These are phyloP conservation scores for Chiridota heheva DNA, from an alignment of 35 echinoderm and acorn worm genomes.

Conservation along the genomic window DNA sequence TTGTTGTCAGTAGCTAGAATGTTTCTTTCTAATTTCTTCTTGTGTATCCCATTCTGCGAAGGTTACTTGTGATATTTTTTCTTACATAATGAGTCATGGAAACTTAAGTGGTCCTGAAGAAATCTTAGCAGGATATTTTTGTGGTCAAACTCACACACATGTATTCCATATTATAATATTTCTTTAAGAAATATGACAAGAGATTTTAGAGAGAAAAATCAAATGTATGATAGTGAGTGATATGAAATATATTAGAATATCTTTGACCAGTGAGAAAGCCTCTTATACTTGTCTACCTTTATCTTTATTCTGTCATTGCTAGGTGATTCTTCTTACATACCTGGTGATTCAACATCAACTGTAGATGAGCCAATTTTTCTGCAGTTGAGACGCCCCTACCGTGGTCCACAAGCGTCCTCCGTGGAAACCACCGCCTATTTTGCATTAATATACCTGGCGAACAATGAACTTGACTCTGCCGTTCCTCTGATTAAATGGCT, in stretches of 20 bases:
- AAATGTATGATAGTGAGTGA: too few species aligned
- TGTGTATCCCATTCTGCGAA: too few species aligned
- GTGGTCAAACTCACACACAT: too few species aligned
- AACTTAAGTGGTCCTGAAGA: too few species aligned
- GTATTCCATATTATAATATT: too few species aligned
- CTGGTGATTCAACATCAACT: neutral
- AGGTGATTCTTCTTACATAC: conserved; percentile 65
- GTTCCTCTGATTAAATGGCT: conserved; percentile 57
- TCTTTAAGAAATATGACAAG: too few species aligned
- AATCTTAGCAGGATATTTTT: too few species aligned
- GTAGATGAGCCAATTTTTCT: conserved; percentile 5
- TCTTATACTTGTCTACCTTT: neutral
- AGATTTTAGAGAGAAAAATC: too few species aligned
- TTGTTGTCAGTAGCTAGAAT: too few species aligned
- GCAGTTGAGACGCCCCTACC: conserved; percentile 44
- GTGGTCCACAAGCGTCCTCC: conserved; percentile 54
- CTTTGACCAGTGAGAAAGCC: neutral
- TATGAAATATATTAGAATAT: neutral
- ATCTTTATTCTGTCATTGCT: neutral
- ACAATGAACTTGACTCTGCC: conserved; percentile 20
- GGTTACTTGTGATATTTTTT: too few species aligned
- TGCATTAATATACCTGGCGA: conserved; percentile 58
- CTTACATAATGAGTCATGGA: too few species aligned
- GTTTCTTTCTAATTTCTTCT: too few species aligned
- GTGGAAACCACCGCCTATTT: conserved; percentile 89